Evolutionary conservation across 23 tunicate genomes (phyloP), one percentile per base, ranked within the genome.

Genomic region (Phallusia fumigata): DNA sequence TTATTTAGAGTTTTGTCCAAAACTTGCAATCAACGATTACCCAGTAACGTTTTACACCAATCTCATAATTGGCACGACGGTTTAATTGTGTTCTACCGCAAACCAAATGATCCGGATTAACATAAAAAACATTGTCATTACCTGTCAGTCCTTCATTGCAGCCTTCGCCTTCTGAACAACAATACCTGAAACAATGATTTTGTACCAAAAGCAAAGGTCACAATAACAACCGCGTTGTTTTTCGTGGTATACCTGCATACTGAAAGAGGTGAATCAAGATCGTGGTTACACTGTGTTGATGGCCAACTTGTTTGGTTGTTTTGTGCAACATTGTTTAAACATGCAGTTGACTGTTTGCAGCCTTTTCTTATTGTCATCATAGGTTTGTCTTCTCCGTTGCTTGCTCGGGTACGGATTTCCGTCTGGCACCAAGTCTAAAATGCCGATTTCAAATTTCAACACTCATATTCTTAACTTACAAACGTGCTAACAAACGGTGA

Each of bases 251-350:
- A 88, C 76, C 91, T 36, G 52, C 91, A 88, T 2, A 88, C 91
- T 22, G 82, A 88, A 10, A 88, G 49, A 21, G 91, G 91, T 5
- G 84, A 73, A 33, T 82, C 65, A 18, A 75, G 81, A 19, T 64
- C 72, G 21, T 76, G 28, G 49, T 88, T 88, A 45, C 91, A 88
- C 53, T 88, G 91, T 52, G 91, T 88, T 21, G 73, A 31, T 26
- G 91, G 91, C 91, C 91, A 88, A 35, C 83, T 65, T 6, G 83
- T 74, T 45, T 65, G 35, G 22, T 88, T 75, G 86, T 88, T 88
- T 33, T 88, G 91, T n/a, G 35, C 33, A n/a, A 35, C 32, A 49
- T 88, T 88, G 81, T 88, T 88, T n/a, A 50, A 45, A 35, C 91
- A 88, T 5, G 91, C 91, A 13, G 33, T 58, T 30, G 53, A 51